These are phyloP conservation scores for Otolemur crassicaudatus DNA, from an alignment of 2,797 vertebrate species.

Conservation along the genomic window DNA sequence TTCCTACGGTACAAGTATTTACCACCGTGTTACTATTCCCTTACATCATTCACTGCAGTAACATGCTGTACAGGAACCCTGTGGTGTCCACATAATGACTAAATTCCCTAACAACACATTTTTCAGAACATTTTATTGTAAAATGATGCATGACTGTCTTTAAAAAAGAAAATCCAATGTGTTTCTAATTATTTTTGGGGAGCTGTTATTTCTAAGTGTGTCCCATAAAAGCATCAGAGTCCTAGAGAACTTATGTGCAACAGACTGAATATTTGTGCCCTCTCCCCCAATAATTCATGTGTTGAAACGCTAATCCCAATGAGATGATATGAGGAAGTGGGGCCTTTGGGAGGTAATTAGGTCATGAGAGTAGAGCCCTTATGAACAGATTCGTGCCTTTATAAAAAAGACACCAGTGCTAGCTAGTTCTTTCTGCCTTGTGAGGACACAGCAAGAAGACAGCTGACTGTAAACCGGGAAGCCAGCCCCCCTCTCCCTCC, in stretches of 20 bases:
- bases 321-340: background rate
- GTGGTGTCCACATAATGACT: background rate
- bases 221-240: background rate
- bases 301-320: background rate
- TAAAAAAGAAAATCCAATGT: background rate
- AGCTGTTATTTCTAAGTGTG: background rate
- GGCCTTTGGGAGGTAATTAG: background rate
- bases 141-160: background rate
- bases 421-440: background rate
- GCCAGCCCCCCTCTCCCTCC: too few relatives aligned
- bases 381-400: background rate
- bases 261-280: background rate
- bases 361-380: background rate
- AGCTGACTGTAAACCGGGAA: background rate
- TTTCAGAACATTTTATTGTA: background rate
- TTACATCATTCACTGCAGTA: background rate
- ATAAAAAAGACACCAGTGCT: background rate
- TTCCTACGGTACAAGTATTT: background rate
- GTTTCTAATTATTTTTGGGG: background rate
- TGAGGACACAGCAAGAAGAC: background rate
- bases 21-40: background rate
- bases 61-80: background rate
- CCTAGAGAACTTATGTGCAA: background rate
- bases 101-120: background rate
- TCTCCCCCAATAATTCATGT: background rate